Evolutionary conservation across 2,113 vertebrate genomes (phyloP).

Genomic region (Pelodiscus sinensis): DNA sequence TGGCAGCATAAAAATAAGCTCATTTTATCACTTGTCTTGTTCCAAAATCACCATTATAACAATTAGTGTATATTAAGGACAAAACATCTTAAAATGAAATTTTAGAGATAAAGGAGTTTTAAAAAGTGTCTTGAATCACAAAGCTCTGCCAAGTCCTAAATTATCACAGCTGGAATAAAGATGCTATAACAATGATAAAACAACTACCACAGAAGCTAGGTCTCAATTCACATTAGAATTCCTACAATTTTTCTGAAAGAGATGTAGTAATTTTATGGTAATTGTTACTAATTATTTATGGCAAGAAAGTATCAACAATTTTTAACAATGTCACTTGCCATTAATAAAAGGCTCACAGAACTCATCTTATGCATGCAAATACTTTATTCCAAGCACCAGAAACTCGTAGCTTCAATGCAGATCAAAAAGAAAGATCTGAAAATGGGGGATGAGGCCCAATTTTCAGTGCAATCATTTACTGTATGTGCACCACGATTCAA

Average conservation of each 20-base stretch:
- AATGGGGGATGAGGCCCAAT: rapidly evolving
- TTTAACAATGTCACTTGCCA: neutral
- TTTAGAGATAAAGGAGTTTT: neutral
- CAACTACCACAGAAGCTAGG: neutral
- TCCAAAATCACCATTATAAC: slow-evolving; percentile 13
- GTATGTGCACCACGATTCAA: rapidly evolving
- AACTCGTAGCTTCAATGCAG: neutral
- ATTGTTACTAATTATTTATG: slow-evolving; percentile 29
- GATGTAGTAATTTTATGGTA: slow-evolving; percentile 20
- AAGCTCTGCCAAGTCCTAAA: slow-evolving; percentile 16
- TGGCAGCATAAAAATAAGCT: neutral
- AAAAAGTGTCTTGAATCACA: neutral
- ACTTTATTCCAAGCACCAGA: neutral
- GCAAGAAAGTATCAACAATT: neutral
- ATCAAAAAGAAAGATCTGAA: neutral
- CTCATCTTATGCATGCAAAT: neutral
- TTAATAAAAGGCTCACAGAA: neutral
- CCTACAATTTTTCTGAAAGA: neutral
- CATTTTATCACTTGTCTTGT: slow-evolving; percentile 7
- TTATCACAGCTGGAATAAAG: slow-evolving; percentile 38
- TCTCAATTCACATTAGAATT: neutral
- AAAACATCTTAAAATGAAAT: slow-evolving; percentile 1
- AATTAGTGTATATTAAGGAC: slow-evolving; percentile 19
- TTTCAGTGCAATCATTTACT: neutral
- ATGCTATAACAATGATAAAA: slow-evolving; percentile 35